Conservation (phyloP, 2,113 vertebrate species). For the Caranx melampygus region DNA sequence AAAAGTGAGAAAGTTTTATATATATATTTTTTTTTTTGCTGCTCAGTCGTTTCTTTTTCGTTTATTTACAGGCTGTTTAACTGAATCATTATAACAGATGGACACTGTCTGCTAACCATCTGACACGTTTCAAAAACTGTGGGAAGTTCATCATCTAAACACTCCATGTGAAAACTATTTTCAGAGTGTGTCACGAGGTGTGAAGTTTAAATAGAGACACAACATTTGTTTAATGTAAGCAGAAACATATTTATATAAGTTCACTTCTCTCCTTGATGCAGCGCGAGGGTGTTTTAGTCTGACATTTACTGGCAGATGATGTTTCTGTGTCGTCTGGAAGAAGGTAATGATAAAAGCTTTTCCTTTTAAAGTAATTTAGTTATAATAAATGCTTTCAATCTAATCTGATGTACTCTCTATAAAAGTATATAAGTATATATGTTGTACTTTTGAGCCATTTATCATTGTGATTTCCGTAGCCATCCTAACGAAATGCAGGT, state of each 20-base stretch:
- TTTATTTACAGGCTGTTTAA: background rate
- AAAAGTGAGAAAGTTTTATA: too few species aligned
- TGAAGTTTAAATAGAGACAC: too few species aligned
- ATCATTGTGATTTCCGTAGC: too few species aligned
- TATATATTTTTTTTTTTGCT: too few species aligned
- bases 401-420: background rate
- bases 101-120: background rate
- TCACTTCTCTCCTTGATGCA: background rate
- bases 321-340: background rate
- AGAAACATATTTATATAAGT: background rate
- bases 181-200: too few species aligned
- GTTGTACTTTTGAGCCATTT: too few species aligned
- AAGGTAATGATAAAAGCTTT: background rate
- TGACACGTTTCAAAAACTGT: too few species aligned
- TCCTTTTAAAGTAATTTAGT: constrained; percentile 1
- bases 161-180: background rate
- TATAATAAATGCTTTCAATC: background rate
- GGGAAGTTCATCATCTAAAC: background rate
- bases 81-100: background rate
- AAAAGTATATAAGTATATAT: background rate
- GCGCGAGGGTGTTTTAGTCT: constrained; percentile 5
- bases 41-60: background rate
- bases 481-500: too few species aligned
- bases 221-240: background rate
- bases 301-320: background rate